phyloP scores from a whole-genome alignment of 2,113 vertebrate species.

The Holacanthus passer region DNA sequence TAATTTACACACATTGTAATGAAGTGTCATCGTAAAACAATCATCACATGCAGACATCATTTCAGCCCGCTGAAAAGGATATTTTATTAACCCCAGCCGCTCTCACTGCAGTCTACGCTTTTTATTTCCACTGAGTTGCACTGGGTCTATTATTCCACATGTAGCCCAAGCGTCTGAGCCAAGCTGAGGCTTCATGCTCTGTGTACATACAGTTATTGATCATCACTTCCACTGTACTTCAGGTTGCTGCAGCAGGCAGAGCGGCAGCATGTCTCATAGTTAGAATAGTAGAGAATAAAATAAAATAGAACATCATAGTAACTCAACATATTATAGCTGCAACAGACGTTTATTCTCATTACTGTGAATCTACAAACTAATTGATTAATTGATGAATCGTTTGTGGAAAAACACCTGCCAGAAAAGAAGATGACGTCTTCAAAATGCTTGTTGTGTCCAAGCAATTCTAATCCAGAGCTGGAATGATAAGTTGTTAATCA shows the following conservation, averaged over 20 bases:
- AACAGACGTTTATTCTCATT: not conserved
- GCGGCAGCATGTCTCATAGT: not conserved
- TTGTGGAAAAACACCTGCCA: not conserved
- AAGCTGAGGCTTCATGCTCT: conserved; percentile 39
- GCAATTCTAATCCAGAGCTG: not conserved
- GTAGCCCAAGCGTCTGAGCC: not conserved
- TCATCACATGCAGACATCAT: conserved; percentile 3
- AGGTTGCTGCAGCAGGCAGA: conserved; percentile 51
- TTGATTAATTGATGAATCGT: fast-evolving
- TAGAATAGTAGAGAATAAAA: not conserved
- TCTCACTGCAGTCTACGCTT: not conserved
- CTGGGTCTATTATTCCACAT: conserved; percentile 21
- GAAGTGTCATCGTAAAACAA: conserved; percentile 25
- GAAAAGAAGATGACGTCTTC: not conserved
- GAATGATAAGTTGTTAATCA: not conserved
- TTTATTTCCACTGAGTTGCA: conserved; percentile 2
- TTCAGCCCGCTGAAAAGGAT: conserved; percentile 10
- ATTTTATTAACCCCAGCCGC: not conserved
- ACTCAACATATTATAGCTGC: not conserved
- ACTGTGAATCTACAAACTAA: not conserved
- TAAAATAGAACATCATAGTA: not conserved
- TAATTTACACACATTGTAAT: conserved; percentile 32
- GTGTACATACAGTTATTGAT: conserved; percentile 66
- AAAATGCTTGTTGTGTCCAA: not conserved
- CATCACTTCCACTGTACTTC: conserved; percentile 52